phyloP scores from a whole-genome alignment of 2,113 vertebrate species.

The Ameiurus melas region DNA sequence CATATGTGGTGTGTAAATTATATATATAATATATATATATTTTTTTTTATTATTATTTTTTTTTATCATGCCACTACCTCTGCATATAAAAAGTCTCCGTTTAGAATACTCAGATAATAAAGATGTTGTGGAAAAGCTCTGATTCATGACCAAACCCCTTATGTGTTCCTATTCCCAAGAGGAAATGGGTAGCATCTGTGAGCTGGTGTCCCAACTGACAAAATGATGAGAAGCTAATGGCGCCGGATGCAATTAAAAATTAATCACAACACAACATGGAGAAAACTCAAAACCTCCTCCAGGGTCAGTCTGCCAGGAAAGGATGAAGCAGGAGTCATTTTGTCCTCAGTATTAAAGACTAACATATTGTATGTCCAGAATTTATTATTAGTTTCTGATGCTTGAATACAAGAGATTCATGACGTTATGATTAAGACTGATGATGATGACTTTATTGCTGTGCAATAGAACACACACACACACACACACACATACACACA shows the following conservation, averaged over 20 bases:
- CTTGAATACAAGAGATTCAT: background rate
- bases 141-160: conserved; percentile 13
- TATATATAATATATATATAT: no score
- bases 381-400: background rate
- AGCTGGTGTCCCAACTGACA: conserved; percentile 22
- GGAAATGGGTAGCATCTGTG: conserved; percentile 12
- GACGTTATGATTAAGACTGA: background rate
- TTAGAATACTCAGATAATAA: background rate
- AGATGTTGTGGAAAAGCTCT: conserved; percentile 32
- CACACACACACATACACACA: no score
- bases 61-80: background rate
- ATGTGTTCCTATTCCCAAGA: conserved; percentile 4
- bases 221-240: conserved; percentile 34
- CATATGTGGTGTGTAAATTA: background rate
- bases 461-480: background rate
- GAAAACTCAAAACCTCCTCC: background rate
- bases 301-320: conserved; percentile 26
- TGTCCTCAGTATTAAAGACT: background rate
- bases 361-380: background rate
- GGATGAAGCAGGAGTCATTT: conserved; percentile 8
- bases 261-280: conserved; percentile 1
- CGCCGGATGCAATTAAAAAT: conserved; percentile 20
- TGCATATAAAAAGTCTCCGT: background rate
- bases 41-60: no score
- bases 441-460: background rate